Evolutionary conservation across 2,888 invertebrate genomes (phyloP), one percentile per base, ranked within the genome.

Genomic region (Cyrtodaria siliqua): DNA sequence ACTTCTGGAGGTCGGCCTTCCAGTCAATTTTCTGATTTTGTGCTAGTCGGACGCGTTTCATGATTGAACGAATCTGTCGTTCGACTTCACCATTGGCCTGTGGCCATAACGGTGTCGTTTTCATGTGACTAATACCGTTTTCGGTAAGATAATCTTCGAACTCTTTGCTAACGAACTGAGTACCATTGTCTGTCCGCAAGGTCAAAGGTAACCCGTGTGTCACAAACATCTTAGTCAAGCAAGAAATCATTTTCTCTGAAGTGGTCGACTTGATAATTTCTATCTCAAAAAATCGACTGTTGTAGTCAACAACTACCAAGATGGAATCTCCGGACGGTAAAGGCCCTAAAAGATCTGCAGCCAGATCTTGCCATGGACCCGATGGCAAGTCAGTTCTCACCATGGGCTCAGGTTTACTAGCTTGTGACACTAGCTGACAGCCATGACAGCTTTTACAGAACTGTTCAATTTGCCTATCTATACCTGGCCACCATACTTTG

Each of bases 401-500:
- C 50, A 79, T 40, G 0, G 64, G 82, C 66, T 81, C 76, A 23
- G 82, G 66, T 38, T 55, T 70, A 14, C 20, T 20, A 3, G 56
- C 26, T 27, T 27, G 27, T 12, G 29, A 33, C 0, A 80, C 77
- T 9, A 77, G 23, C 52, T 77, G 69, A 63, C 82, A 82, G 9
- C 76, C 77, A 38, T 70, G 50, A 52, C 80, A 82, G 2, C 38
- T 9, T 53, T 60, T 81, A 47, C 70, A 67, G 29, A 38, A 29
- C 27, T 42, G 29, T 29, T 80, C 75, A 4, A 71, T 67, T 4
- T 50, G 57, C 6, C 18, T 20, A 20, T 74, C 63, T 4, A 76
- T 70, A n/a, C 70, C 73, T 40, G 76, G 76, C 82, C 79, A 82
- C 76, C 76, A 76, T 23, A 82, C 75, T 50, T 76, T 79, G 26